phyloP scores from a whole-genome alignment of 1,140 invertebrate genomes.

The Papilio xuthus region DNA sequence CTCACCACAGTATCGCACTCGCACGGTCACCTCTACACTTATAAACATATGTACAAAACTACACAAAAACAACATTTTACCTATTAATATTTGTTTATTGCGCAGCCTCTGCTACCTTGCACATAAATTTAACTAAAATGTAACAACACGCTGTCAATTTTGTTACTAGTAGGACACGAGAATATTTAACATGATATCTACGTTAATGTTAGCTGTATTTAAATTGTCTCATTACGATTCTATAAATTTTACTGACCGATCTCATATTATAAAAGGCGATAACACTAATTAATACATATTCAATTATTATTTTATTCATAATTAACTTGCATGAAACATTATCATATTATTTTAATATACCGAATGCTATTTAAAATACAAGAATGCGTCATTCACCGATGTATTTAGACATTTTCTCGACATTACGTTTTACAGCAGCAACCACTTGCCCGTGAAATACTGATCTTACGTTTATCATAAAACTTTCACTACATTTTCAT shows the following conservation, averaged over 20 bases:
- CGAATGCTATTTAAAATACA: background rate
- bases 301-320: background rate
- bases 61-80: too few relatives aligned
- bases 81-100: too few relatives aligned
- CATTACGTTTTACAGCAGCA: too few relatives aligned
- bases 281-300: slow-evolving; percentile 1
- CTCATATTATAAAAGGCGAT: background rate
- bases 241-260: background rate
- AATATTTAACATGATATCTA: background rate
- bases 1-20: too few relatives aligned
- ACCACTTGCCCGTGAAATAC: too few relatives aligned
- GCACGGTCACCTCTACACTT: too few relatives aligned
- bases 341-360: background rate
- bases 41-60: too few relatives aligned
- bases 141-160: background rate
- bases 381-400: background rate
- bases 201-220: background rate
- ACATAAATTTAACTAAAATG: too few relatives aligned
- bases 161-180: background rate
- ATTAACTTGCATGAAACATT: background rate
- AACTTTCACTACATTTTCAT: too few relatives aligned
- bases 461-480: too few relatives aligned
- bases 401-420: background rate
- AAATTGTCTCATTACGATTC: background rate
- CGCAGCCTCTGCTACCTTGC: too few relatives aligned